Evolutionary conservation across 2,113 vertebrate species (phyloP).

Genomic region (Andinoacara biseriatus): DNA sequence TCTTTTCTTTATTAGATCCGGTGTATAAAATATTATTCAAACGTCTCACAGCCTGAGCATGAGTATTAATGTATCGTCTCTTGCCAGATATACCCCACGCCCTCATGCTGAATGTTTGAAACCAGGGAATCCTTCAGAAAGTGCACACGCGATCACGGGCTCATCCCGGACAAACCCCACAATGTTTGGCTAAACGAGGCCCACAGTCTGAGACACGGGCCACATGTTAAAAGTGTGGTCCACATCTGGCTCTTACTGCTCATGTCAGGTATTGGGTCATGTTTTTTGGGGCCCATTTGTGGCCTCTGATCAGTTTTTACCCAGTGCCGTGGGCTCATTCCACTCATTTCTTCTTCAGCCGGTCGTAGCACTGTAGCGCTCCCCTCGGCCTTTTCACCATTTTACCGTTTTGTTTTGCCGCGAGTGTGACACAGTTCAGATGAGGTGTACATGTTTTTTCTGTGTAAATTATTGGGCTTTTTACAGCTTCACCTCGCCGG

Average conservation of each 20-base stretch:
- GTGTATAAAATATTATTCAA: too few species aligned
- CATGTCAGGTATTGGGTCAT: neutral
- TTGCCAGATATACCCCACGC: neutral
- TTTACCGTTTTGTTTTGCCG: neutral
- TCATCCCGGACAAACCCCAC: neutral
- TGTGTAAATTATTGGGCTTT: neutral
- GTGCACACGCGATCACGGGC: neutral
- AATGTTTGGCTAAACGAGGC: neutral
- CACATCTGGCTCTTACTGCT: neutral
- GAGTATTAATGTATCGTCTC: too few species aligned
- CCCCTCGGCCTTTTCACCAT: neutral
- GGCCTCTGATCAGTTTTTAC: neutral
- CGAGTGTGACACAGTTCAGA: conserved; percentile 13
- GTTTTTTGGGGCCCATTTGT: neutral
- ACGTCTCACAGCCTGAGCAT: neutral
- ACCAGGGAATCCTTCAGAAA: neutral
- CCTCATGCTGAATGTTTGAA: neutral
- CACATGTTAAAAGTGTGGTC: too few species aligned
- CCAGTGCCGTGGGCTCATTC: neutral
- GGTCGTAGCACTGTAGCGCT: conserved; percentile 3
- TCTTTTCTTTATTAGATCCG: neutral
- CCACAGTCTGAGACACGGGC: neutral
- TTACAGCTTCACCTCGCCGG: neutral
- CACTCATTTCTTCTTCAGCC: neutral
- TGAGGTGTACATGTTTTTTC: neutral